phyloP scores from a whole-genome alignment of 35 echinoderm and acorn worm species.

The Anneissia japonica region DNA sequence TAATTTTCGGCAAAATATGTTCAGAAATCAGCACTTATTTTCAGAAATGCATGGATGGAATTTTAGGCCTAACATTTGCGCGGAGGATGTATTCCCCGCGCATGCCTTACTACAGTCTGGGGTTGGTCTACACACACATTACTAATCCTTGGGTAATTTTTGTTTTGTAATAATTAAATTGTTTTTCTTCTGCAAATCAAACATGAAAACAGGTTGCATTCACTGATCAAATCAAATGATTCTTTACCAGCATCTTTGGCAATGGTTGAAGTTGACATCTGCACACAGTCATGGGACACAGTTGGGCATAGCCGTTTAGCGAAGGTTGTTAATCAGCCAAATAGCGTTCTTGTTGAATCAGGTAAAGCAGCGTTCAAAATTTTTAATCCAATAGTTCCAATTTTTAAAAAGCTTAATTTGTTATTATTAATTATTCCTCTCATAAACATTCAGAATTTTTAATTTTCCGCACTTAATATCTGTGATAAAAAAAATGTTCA shows the following conservation, averaged over 20 bases:
- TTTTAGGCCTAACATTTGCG: too few relatives aligned
- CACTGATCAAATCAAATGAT: conserved; percentile 60
- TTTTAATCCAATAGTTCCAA: not conserved
- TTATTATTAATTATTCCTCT: not conserved
- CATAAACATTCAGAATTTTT: not conserved
- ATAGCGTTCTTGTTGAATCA: conserved; percentile 82
- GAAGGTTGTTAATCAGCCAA: conserved; percentile 56
- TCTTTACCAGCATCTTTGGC: conserved; percentile 69
- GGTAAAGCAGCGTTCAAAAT: too few relatives aligned
- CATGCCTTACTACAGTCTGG: too few relatives aligned
- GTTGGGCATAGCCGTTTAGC: conserved; percentile 77
- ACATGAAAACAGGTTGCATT: conserved; percentile 67
- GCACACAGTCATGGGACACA: not conserved
- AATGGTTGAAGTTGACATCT: conserved; percentile 39
- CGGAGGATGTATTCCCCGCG: too few relatives aligned
- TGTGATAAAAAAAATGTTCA: not conserved
- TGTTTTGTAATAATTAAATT: too few relatives aligned
- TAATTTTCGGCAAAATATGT: too few relatives aligned
- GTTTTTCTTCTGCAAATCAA: too few relatives aligned
- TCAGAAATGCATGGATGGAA: too few relatives aligned
- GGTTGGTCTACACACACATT: too few relatives aligned
- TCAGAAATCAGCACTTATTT: too few relatives aligned
- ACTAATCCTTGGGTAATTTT: too few relatives aligned
- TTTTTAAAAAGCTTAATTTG: too few relatives aligned
- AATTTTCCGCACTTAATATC: not conserved